Conservation (phyloP, 2,888 invertebrate genomes). For the Rhogogaster chlorosoma region DNA sequence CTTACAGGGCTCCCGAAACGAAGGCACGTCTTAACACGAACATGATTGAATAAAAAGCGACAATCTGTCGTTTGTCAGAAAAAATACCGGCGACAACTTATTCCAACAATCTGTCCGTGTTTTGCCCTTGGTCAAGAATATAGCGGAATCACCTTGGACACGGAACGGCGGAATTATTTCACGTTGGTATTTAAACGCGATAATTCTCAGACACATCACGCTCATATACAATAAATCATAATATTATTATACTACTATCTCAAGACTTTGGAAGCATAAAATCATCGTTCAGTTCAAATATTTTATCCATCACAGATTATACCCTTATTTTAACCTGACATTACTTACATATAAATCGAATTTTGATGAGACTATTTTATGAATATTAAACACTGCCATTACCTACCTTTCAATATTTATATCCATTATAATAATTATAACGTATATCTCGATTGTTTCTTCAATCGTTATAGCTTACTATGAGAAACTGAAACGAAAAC, state of each 20-base stretch:
- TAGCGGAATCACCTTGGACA: not conserved
- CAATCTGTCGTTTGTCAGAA: constrained; percentile 4
- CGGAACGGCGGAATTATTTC: constrained; percentile 46
- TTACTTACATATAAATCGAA: not conserved
- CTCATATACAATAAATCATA: not conserved
- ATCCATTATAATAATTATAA: not conserved
- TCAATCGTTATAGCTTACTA: not conserved
- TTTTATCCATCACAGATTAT: not conserved
- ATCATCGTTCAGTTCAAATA: not conserved
- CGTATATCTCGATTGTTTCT: not conserved
- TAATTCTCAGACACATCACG: not conserved
- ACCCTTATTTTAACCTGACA: not conserved
- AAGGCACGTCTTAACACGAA: constrained; percentile 63
- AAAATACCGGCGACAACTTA: constrained; percentile 40
- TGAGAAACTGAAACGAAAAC: not conserved
- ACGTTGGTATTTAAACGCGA: not conserved
- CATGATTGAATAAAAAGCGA: constrained; percentile 58
- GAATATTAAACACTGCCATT: not conserved
- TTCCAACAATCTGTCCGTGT: not conserved
- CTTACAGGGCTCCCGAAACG: constrained; percentile 64
- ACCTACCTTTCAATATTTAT: not conserved
- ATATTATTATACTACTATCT: not conserved
- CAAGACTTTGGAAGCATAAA: not conserved
- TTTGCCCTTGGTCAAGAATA: not conserved
- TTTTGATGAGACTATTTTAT: not conserved